A percentile compares a stretch with the other conserved stretches of the same genome.
These are phyloP conservation scores for Limnothrissa miodon DNA, from an alignment of 2,113 vertebrate genomes.

Conservation along the genomic window DNA sequence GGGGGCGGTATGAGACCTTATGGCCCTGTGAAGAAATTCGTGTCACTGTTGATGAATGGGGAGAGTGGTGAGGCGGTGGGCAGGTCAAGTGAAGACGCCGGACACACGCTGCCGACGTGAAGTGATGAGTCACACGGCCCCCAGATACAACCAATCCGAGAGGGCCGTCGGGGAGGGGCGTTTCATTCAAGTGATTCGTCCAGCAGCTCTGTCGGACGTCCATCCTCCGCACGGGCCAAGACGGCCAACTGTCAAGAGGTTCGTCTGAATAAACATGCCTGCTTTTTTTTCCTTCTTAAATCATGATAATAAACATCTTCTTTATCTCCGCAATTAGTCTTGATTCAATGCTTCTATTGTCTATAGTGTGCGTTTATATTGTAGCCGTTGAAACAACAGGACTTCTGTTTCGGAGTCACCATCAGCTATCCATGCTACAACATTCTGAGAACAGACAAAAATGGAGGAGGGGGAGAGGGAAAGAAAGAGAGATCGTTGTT, in stretches of 20 bases:
- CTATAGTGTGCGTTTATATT: conserved; percentile 37
- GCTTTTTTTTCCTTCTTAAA: not conserved
- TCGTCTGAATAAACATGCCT: conserved; percentile 21
- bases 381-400: conserved; percentile 56
- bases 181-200: conserved; percentile 38
- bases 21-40: not conserved
- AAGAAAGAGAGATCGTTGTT: not conserved
- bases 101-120: conserved; percentile 18
- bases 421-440: conserved; percentile 99
- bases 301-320: not conserved
- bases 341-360: conserved; percentile 43
- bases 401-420: conserved; percentile 79
- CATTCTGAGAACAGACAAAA: conserved; percentile 77
- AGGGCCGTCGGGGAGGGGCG: conserved; percentile 20
- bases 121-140: conserved; percentile 15
- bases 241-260: conserved; percentile 42
- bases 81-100: conserved; percentile 32
- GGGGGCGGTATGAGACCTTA: conserved; percentile 19
- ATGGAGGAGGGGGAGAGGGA: conserved; percentile 18
- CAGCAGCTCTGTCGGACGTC: conserved; percentile 36
- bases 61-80: conserved; percentile 17
- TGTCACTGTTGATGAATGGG: conserved; percentile 20
- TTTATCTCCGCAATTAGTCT: conserved; percentile 45
- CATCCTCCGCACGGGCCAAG: not conserved
- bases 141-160: not conserved